A percentile compares a stretch with the other conserved stretches of the same genome.
Evolutionary conservation across 2,113 vertebrate species (phyloP).

Genomic region (Ascaphus truei): DNA sequence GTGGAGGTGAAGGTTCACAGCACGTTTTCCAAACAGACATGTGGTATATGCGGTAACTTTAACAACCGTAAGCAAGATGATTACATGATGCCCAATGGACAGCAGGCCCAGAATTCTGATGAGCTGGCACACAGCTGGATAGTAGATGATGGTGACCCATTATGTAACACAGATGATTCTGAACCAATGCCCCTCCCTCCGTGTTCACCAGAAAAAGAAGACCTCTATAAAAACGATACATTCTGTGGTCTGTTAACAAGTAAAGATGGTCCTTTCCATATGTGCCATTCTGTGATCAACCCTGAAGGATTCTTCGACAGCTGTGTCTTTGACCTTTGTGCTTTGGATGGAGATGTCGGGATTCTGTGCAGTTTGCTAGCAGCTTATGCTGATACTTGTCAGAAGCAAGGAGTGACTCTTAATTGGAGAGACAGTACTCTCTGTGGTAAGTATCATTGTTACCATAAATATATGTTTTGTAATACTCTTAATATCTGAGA

Average conservation of each 20-base stretch:
- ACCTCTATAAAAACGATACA: constrained; percentile 48
- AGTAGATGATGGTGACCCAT: constrained; percentile 18
- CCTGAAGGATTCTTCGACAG: constrained; percentile 60
- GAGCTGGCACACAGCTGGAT: constrained; percentile 61
- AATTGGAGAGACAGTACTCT: constrained; percentile 67
- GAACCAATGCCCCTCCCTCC: background rate
- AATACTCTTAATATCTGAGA: too few species aligned
- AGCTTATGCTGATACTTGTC: constrained; percentile 58
- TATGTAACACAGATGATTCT: constrained; percentile 37
- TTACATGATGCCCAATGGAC: constrained; percentile 47
- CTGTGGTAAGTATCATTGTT: constrained; percentile 69
- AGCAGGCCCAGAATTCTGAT: constrained; percentile 37
- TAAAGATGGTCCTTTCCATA: constrained; percentile 56
- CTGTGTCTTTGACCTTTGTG: constrained; percentile 68
- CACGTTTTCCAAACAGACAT: constrained; percentile 62
- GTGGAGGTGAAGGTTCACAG: constrained; percentile 64
- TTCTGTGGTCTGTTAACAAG: constrained; percentile 66
- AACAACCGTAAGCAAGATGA: constrained; percentile 62
- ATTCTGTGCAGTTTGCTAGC: constrained; percentile 59
- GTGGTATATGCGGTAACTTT: constrained; percentile 80
- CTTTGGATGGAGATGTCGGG: constrained; percentile 30
- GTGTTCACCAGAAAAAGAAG: constrained; percentile 52
- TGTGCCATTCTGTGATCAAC: constrained; percentile 53
- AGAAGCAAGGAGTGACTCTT: constrained; percentile 56
- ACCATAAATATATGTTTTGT: constrained; percentile 51